phyloP scores from a whole-genome alignment of 2,888 invertebrate genomes.

The Lamproptera curius region DNA sequence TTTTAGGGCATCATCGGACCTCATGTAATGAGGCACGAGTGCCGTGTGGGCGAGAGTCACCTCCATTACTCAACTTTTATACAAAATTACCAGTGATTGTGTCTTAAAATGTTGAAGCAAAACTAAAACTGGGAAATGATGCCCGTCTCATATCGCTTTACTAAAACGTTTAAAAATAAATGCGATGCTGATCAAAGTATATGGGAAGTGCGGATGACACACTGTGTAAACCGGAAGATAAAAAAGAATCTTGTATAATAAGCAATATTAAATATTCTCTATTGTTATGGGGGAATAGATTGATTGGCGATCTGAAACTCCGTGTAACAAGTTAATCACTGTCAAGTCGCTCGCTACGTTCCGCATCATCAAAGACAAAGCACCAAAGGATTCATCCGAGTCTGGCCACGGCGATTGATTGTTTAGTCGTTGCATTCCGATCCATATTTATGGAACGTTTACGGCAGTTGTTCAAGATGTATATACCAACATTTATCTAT shows the following conservation, averaged over 20 bases:
- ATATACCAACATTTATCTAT: slow-evolving; percentile 48
- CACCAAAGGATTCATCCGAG: slow-evolving; percentile 23
- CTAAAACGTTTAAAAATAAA: no score
- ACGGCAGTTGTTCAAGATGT: slow-evolving; percentile 21
- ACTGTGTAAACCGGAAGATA: no score
- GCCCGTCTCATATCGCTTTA: no score
- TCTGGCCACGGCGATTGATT: slow-evolving; percentile 24
- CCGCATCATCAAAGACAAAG: slow-evolving; percentile 16
- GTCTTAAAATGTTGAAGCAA: slow-evolving; percentile 45
- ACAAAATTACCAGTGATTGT: slow-evolving; percentile 53
- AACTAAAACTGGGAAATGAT: no score
- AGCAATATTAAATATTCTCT: no score
- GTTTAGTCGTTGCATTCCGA: slow-evolving; percentile 14
- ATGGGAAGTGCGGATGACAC: no score
- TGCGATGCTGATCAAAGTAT: no score
- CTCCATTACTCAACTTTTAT: slow-evolving; percentile 42
- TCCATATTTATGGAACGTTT: slow-evolving; percentile 22
- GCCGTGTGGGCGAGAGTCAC: slow-evolving; percentile 56
- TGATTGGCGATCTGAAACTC: neutral
- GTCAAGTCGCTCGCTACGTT: slow-evolving; percentile 11
- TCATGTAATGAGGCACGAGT: slow-evolving; percentile 55
- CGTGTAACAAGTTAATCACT: slow-evolving; percentile 15
- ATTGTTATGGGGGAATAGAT: no score
- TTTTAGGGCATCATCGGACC: slow-evolving; percentile 54
- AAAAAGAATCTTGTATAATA: no score